Conservation (phyloP, 2,797 vertebrate genomes). For the Macroramphosus scolopax region DNA sequence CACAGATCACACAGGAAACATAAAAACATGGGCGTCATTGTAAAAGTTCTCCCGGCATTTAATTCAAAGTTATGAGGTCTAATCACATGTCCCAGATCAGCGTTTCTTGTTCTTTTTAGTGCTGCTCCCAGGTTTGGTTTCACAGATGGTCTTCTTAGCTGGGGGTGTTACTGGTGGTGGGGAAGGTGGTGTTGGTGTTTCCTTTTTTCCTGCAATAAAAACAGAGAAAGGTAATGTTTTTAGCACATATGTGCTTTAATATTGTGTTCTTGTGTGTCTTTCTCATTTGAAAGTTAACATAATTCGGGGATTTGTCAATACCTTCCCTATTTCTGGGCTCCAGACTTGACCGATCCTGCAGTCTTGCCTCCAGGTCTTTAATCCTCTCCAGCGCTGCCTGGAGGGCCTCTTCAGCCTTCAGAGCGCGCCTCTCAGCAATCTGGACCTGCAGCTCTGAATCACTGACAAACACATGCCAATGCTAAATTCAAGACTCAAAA, state of each 20-base stretch:
- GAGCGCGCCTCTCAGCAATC: conserved; percentile 77
- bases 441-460: conserved; percentile 73
- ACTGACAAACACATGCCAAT: conserved; percentile 60
- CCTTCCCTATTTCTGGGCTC: conserved; percentile 36
- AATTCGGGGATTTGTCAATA: neutral
- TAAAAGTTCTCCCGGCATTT: too few species aligned
- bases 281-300: neutral
- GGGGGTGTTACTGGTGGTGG: conserved; percentile 2
- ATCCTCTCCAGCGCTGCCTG: conserved; percentile 80
- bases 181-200: conserved; percentile 6
- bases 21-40: too few species aligned
- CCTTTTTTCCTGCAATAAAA: conserved; percentile 53
- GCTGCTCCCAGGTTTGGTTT: conserved; percentile 52
- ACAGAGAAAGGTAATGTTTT: conserved; percentile 9
- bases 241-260: too few species aligned
- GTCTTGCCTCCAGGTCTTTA: conserved; percentile 75
- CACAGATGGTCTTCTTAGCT: conserved; percentile 35
- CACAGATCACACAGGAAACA: too few species aligned
- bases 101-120: conserved; percentile 63
- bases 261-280: neutral
- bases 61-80: too few species aligned
- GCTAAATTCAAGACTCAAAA: too few species aligned
- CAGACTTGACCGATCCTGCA: conserved; percentile 46
- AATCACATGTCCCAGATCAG: too few species aligned
- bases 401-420: conserved; percentile 79